Evolutionary conservation across 2,113 vertebrate genomes (phyloP), one percentile per base, ranked within the genome.

Genomic region (Falco punctatus): DNA sequence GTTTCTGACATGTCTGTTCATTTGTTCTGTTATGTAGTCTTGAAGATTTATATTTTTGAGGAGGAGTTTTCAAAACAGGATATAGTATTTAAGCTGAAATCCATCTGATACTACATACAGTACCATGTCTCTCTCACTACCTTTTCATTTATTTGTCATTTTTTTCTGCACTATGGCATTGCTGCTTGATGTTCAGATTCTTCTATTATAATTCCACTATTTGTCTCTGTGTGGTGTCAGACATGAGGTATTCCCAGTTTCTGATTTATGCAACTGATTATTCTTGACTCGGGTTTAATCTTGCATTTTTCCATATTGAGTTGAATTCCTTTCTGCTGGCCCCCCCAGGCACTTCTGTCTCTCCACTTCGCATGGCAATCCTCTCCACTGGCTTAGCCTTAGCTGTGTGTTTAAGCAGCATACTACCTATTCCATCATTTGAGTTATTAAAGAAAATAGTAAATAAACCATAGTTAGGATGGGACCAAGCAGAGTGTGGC

Each of bases 51-150:
- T 49, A 23, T 21, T 79, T 79, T 58, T 54, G 44, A 74, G 20
- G 52, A 40, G 52, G 9, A 40, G 7, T 65, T 79, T 74, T 65
- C 26, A 44, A 26, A 54, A 20, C 44, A 48, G 55, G 15, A 14
- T 38, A 5, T 27, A 17, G 7, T 48, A 9, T 19, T 28, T 40
- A 46, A 82, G 77, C 77, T 16, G 30, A 54, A 28, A 24, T 46
- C 35, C 1, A 1, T 19, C 35, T 18, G 49, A 16, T 54, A 59
- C 54, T 55, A 17, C 42, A 38, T 28, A 13, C 24, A 35, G 6
- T 19, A 6, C 2, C 2, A 1, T 24, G 1, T 62, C 16, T 57
- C 30, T 33, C 38, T 5, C 0, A 2, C n/a, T 66, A 8, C 28
- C 5, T 54, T 54, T 54, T 33, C 2, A 3, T 64, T 48, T 33